Evolutionary conservation across 2,888 invertebrate species (phyloP).

Genomic region (Pyrrhopygopsis socrates): DNA sequence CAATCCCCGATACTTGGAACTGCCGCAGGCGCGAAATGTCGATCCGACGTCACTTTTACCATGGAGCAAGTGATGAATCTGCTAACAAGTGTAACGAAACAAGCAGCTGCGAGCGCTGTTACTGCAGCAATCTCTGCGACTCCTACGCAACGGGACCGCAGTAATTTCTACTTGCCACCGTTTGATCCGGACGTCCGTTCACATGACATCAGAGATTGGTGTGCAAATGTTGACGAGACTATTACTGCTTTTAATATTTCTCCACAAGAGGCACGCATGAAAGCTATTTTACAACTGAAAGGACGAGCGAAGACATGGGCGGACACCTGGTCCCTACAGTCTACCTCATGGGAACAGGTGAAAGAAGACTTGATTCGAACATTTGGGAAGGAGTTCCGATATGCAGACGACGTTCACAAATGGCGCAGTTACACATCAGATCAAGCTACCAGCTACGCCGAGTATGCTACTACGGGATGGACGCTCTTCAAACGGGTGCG

Average conservation of each 20-base stretch:
- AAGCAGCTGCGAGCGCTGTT: background rate
- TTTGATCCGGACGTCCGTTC: background rate
- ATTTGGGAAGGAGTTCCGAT: slow-evolving; percentile 67
- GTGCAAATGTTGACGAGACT: background rate
- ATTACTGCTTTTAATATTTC: slow-evolving; percentile 31
- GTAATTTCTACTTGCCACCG: background rate
- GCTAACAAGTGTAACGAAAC: background rate
- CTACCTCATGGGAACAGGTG: slow-evolving; percentile 70
- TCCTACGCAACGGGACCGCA: background rate
- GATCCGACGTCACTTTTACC: background rate
- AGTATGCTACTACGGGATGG: slow-evolving; percentile 65
- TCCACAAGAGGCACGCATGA: slow-evolving; percentile 73
- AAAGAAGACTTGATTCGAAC: slow-evolving; percentile 62
- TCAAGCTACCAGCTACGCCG: slow-evolving; percentile 63
- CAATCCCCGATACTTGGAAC: background rate
- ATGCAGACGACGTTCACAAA: slow-evolving; percentile 55
- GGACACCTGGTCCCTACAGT: slow-evolving; percentile 71
- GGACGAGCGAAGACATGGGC: slow-evolving; percentile 74
- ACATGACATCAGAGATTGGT: background rate
- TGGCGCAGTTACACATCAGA: slow-evolving; percentile 66
- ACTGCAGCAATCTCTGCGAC: background rate
- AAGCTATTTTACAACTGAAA: slow-evolving; percentile 66
- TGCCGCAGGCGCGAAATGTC: background rate
- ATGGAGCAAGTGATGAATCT: background rate
- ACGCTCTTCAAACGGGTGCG: slow-evolving; percentile 49